These are phyloP conservation scores for Todiramphus saurophagus DNA, from an alignment of 2,113 vertebrate species.

Conservation along the genomic window DNA sequence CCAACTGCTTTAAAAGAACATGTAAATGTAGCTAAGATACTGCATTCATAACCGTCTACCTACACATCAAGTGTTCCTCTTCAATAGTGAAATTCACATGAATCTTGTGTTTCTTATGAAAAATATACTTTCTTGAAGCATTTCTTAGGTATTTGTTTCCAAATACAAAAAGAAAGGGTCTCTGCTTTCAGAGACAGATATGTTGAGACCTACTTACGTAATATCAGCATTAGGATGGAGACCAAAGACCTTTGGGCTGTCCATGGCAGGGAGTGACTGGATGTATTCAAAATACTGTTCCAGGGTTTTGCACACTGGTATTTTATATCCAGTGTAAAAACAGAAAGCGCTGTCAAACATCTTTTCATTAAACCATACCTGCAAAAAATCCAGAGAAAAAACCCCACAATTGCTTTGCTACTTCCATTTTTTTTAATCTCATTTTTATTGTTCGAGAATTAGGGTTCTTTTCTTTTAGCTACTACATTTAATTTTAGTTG, in stretches of 20 bases:
- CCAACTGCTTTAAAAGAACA: not conserved
- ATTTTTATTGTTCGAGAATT: not conserved
- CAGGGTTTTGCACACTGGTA: conserved; percentile 74
- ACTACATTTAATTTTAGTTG: not conserved
- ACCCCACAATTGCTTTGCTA: not conserved
- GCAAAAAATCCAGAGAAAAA: not conserved
- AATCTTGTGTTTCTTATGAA: not conserved
- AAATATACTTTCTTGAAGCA: not conserved
- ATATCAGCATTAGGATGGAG: conserved; percentile 82
- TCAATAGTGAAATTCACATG: not conserved
- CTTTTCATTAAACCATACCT: conserved; percentile 81
- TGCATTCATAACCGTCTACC: not conserved
- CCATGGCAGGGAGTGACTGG: conserved; percentile 73
- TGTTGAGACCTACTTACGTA: conserved; percentile 66
- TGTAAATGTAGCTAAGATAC: not conserved
- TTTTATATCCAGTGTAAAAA: conserved; percentile 80
- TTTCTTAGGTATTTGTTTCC: not conserved
- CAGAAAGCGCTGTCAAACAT: conserved; percentile 74
- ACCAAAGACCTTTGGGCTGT: conserved; percentile 81
- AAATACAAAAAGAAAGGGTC: not conserved
- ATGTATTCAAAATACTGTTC: conserved; percentile 80
- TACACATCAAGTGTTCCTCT: not conserved
- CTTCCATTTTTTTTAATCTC: not conserved
- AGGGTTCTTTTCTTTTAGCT: not conserved
- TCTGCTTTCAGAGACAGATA: not conserved